Base-by-base conservation (phyloP, 1,140 invertebrate species). In the Polyergus mexicanus region DNA sequence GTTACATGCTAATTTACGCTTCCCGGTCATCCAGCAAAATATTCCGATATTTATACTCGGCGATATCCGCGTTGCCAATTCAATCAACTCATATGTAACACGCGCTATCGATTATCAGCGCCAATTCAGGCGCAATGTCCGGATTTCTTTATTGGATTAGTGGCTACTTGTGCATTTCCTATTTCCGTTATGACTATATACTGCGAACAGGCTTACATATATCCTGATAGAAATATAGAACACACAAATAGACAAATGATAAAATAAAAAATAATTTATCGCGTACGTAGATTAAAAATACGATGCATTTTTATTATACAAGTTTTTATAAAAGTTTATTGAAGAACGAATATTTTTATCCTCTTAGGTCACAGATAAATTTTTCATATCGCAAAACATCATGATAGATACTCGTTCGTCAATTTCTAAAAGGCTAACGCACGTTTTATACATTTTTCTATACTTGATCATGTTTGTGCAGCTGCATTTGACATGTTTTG, bases 401-500 rank as follows among this genome's bases (percentile, higher is more conserved):
- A 11, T 41, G 13, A 78, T 41, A 10, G 28, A 80, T 25, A 22
- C 62, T 47, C 58, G n/a, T 32, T 51, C 44, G n/a, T 13, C 38
- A 47, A 72, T 72, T 80, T 74, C 25, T 22, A 28, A 51, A 13
- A 60, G n/a, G 2, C 56, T 44, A 60, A 83, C 66, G 25, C 54
- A 68, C 25, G n/a, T 62, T 72, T 74, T 22, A 11, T 7, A 25
- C 51, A 28, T n/a, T 77, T 68, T 60, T 60, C 16, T 68, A 38
- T 38, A 35, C 19, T 19, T 56, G 41, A 78, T 69, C 6, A 38
- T 80, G 38, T 51, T 63, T 85, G 25, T 68, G 32, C 62, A 78
- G 41, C 19, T 32, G 56, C 35, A 63, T 85, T 68, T 85, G 65
- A 85, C 54, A 13, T 63, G 84, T 80, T 71, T 85, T 32, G 3